Base-by-base conservation (phyloP, 2,797 vertebrate species). In the Mormyrops boulengeri region DNA sequence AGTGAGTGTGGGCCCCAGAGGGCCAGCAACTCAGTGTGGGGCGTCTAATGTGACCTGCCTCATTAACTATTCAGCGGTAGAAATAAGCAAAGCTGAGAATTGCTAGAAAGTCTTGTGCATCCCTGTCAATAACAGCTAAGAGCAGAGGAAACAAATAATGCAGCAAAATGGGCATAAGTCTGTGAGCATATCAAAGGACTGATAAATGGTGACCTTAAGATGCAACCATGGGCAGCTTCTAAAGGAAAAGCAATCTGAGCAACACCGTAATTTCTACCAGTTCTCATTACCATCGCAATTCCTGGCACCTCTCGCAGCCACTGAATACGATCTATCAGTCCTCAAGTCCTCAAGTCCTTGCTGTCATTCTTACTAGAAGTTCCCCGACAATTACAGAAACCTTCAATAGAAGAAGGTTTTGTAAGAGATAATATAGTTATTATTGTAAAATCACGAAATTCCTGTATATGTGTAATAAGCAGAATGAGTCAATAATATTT, bases 191-290 rank as follows among this genome's bases (percentile, higher is more conserved):
- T 55, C 14, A 26, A 14, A 30, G 4, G 26, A 30, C 52, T 57
- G 85, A 87, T 87, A 38, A n/a, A 60, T 22, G 34, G 85, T 38
- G 85, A 60, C 85, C 85, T 87, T 87, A 19, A 57, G 22, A 87
- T 41, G 17, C 85, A 52, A n/a, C 85, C 85, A 38, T 41, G 53
- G 53, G 2, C 12, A 4, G 14, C 50, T 30, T 41, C 14, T 57
- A 34, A 12, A 41, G 14, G 52, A 57, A 87, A 55, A 34, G 85
- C 26, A 19, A 12, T 38, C 52, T 4, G 85, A 60, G 38, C 52
- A 14, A 53, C 49, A 19, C 14, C 50, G 57, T 57, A 5, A 19
- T 55, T 87, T 19, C 53, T 53, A 22, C 57, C 85, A 8, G 30
- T 4, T 87, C 85, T 57, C 30, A n/a, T 87, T 60, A 87, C 26